Conservation (phyloP, 2,888 invertebrate genomes). For the Dexiosoma caninum region DNA sequence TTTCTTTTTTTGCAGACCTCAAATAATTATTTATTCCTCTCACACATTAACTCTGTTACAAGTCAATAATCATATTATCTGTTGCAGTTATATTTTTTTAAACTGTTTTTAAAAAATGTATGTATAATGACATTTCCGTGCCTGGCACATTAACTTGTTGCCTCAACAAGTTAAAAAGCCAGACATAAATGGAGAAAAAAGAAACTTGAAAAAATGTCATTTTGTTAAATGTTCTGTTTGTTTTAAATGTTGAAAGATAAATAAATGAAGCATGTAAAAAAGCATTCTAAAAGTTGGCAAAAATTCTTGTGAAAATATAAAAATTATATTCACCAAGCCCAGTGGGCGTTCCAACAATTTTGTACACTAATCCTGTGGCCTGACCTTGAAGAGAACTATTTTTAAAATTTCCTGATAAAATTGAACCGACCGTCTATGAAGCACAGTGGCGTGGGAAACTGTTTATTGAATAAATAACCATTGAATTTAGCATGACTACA, state of each 20-base stretch:
- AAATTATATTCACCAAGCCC: too few relatives aligned
- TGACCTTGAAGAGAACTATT: not conserved
- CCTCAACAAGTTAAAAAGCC: not conserved
- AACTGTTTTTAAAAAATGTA: not conserved
- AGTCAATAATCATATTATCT: constrained; percentile 58
- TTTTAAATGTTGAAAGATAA: not conserved
- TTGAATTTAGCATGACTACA: too few relatives aligned
- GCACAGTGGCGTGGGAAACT: too few relatives aligned
- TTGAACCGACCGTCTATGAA: too few relatives aligned
- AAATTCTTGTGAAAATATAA: not conserved
- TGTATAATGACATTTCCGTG: constrained; percentile 56
- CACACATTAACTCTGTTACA: constrained; percentile 54
- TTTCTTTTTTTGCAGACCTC: constrained; percentile 27
- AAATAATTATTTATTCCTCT: constrained; percentile 60
- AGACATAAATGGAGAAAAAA: not conserved
- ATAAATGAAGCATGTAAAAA: constrained; percentile 1
- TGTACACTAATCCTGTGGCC: not conserved
- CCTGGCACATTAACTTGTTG: constrained; percentile 51
- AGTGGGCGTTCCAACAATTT: not conserved
- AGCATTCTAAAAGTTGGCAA: not conserved
- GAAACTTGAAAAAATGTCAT: not conserved
- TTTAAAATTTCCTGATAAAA: too few relatives aligned
- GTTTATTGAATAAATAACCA: too few relatives aligned
- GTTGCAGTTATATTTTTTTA: constrained; percentile 8
- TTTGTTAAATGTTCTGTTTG: not conserved